Conservation (phyloP, 2,113 vertebrate species). For the Eolophus roseicapilla region DNA sequence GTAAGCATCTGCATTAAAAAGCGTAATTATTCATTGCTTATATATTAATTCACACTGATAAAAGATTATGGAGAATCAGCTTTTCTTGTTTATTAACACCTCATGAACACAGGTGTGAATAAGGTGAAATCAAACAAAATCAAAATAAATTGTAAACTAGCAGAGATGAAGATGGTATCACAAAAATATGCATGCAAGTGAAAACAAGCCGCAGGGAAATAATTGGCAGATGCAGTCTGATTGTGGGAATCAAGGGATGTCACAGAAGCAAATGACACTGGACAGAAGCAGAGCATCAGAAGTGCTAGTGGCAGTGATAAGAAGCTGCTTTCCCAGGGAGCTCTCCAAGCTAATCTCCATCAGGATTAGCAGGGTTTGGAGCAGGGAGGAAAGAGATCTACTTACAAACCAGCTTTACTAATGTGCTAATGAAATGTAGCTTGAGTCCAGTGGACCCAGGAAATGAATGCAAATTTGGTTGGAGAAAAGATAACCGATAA, state of each 20-base stretch:
- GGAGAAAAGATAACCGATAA: not conserved
- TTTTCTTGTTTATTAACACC: not conserved
- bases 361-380: not conserved
- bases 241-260: not conserved
- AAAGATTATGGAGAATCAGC: not conserved
- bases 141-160: not conserved
- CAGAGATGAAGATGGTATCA: not conserved
- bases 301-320: not conserved
- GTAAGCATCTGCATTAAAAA: not conserved
- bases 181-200: not conserved
- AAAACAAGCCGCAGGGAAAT: not conserved
- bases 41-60: not conserved
- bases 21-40: not conserved
- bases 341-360: not conserved
- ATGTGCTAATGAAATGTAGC: not conserved
- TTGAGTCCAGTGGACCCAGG: not conserved
- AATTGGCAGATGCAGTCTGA: not conserved
- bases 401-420: not conserved
- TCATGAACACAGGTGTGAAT: not conserved
- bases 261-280: not conserved
- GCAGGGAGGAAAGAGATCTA: not conserved
- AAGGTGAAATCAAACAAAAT: not conserved
- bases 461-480: not conserved
- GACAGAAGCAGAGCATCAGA: not conserved
- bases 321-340: not conserved